A percentile compares a stretch with the other conserved stretches of the same genome.
phyloP scores from a whole-genome alignment of 2,797 vertebrate species.

The Sebastes matsubarae region DNA sequence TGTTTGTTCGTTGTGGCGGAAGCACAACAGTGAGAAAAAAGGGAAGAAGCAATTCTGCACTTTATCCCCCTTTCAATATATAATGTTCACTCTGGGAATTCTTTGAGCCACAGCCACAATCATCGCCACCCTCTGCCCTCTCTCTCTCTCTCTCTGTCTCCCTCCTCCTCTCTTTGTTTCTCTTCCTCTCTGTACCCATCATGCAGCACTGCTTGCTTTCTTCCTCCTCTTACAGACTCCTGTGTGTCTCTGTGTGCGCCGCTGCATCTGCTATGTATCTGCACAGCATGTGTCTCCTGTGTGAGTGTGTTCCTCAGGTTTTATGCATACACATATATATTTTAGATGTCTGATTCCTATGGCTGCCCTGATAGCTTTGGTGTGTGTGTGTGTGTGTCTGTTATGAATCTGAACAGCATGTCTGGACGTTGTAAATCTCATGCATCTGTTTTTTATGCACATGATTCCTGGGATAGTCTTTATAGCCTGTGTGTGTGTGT shows the following conservation, averaged over 20 bases:
- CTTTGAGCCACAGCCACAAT: slow-evolving; percentile 65
- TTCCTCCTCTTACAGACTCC: slow-evolving; percentile 22
- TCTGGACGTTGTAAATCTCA: slow-evolving; percentile 41
- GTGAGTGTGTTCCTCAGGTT: slow-evolving; percentile 25
- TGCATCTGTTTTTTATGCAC: slow-evolving; percentile 39
- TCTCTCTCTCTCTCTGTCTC: slow-evolving; percentile 41
- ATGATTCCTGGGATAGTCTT: slow-evolving; percentile 10
- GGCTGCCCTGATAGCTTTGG: slow-evolving; percentile 6
- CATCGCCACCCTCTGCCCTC: slow-evolving; percentile 33
- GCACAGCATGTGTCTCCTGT: slow-evolving; percentile 40
- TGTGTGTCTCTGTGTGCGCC: slow-evolving; percentile 1
- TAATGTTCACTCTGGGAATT: slow-evolving; percentile 72
- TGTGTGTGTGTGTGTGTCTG: slow-evolving; percentile 2
- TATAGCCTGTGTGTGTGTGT: background rate
- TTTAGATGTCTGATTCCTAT: slow-evolving; percentile 26
- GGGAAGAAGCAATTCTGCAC: slow-evolving; percentile 62
- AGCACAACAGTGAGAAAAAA: slow-evolving; percentile 46
- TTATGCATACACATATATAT: slow-evolving; percentile 12
- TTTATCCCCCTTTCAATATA: slow-evolving; percentile 72
- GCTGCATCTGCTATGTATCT: slow-evolving; percentile 48
- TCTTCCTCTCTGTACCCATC: slow-evolving; percentile 49
- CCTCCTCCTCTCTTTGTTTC: slow-evolving; percentile 31
- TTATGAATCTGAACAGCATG: slow-evolving; percentile 30
- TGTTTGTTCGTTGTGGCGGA: slow-evolving; percentile 65
- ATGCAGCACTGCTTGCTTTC: slow-evolving; percentile 39